Percentiles rank a stretch among this genome's conserved stretches.
phyloP scores from a whole-genome alignment of 2,888 invertebrate genomes.

The Drosophila mulleri region DNA sequence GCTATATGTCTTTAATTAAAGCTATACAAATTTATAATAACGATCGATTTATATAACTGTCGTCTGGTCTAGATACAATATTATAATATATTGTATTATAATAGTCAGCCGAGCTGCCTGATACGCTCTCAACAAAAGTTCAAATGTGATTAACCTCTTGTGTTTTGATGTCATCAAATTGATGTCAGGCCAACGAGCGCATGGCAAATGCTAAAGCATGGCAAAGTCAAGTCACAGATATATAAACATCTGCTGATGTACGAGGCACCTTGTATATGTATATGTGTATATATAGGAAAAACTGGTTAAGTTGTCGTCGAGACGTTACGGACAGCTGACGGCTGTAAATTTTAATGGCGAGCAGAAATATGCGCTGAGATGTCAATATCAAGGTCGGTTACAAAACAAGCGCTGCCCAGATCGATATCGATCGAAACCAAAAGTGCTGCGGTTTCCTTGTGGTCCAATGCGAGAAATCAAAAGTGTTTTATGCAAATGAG shows the following conservation, averaged over 20 bases:
- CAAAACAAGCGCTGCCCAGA: slow-evolving; percentile 56
- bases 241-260: slow-evolving; percentile 1
- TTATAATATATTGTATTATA: too few relatives aligned
- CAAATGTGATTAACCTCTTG: slow-evolving; percentile 80
- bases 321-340: slow-evolving; percentile 51
- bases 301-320: slow-evolving; percentile 58
- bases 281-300: slow-evolving; percentile 25
- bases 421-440: slow-evolving; percentile 42
- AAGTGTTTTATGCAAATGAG: slow-evolving; percentile 73
- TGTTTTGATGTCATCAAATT: slow-evolving; percentile 68
- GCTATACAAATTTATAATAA: not conserved
- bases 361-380: slow-evolving; percentile 32
- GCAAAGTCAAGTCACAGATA: slow-evolving; percentile 29
- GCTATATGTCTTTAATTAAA: too few relatives aligned
- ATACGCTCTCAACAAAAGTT: slow-evolving; percentile 47
- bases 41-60: slow-evolving; percentile 1
- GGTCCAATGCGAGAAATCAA: slow-evolving; percentile 53
- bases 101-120: not conserved
- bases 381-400: slow-evolving; percentile 81
- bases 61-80: slow-evolving; percentile 7
- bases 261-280: not conserved
- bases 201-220: slow-evolving; percentile 33
- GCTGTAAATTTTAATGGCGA: slow-evolving; percentile 52
- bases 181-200: slow-evolving; percentile 49
- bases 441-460: slow-evolving; percentile 50